phyloP scores from a whole-genome alignment of 2,888 invertebrate genomes.

The Eilema caniola region DNA sequence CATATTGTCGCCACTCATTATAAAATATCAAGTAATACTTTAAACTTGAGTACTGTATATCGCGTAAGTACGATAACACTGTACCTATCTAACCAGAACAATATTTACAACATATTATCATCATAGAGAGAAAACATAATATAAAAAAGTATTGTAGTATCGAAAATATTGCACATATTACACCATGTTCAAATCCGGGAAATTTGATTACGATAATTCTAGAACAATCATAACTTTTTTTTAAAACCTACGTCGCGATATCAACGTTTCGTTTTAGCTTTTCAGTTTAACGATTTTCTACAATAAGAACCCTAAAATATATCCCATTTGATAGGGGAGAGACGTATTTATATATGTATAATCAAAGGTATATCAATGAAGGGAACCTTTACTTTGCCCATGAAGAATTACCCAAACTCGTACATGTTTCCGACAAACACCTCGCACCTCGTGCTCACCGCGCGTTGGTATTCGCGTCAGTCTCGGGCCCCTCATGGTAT shows the following conservation, averaged over 20 bases:
- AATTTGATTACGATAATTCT: background rate
- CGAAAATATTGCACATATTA: conserved; percentile 11
- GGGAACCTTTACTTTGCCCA: background rate
- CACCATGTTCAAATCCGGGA: conserved; percentile 13
- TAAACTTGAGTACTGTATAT: background rate
- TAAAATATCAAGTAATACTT: background rate
- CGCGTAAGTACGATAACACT: background rate
- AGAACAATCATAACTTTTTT: too few relatives aligned
- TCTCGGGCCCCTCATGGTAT: conserved; percentile 89
- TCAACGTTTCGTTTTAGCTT: too few relatives aligned
- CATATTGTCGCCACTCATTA: background rate
- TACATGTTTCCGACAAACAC: conserved; percentile 45
- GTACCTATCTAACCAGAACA: background rate
- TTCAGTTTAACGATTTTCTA: too few relatives aligned
- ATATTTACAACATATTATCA: background rate
- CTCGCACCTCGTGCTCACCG: conserved; percentile 54
- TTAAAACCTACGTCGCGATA: too few relatives aligned
- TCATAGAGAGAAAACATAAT: conserved; percentile 6
- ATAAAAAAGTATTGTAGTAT: background rate
- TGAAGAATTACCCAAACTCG: conserved; percentile 19
- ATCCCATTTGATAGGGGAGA: background rate
- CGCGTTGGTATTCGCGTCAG: conserved; percentile 57
- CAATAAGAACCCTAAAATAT: background rate
- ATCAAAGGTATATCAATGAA: background rate
- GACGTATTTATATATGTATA: background rate